Evolutionary conservation across 2,797 vertebrate species (phyloP).

Genomic region (Gymnothorax javanicus): DNA sequence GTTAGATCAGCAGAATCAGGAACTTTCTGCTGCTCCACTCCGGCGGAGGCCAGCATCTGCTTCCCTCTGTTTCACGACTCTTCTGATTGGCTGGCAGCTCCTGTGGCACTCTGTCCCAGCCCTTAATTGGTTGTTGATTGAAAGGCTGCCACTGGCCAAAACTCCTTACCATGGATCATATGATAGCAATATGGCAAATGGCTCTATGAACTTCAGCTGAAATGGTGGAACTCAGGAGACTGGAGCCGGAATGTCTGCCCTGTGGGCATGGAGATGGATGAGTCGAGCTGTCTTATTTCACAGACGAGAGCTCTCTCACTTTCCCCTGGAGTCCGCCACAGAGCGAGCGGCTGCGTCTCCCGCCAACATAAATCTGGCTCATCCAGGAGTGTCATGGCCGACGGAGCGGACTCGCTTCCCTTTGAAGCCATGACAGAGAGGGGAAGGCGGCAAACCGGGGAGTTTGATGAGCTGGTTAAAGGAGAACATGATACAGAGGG

Average conservation of each 20-base stretch:
- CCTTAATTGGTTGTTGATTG: neutral
- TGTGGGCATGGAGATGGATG: neutral
- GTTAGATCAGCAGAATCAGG: neutral
- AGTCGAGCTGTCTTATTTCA: neutral
- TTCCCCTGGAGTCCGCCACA: neutral
- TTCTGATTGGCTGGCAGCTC: neutral
- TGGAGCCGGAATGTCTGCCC: neutral
- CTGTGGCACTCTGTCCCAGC: neutral
- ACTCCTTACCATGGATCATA: neutral
- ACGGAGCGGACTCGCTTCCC: neutral
- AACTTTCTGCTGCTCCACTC: neutral
- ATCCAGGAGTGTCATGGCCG: slow-evolving; percentile 35
- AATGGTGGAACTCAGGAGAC: neutral
- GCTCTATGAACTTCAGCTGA: neutral
- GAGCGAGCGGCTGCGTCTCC: slow-evolving; percentile 28
- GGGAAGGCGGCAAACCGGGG: neutral
- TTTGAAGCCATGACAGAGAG: neutral
- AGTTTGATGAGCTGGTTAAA: slow-evolving; percentile 39
- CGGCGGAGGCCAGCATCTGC: neutral
- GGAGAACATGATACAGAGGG: neutral
- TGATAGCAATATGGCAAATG: neutral
- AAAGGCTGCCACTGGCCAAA: neutral
- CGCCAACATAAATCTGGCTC: slow-evolving; percentile 47
- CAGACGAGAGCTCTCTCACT: neutral
- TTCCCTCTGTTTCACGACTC: neutral